Conservation (phyloP, 2,888 invertebrate genomes). For the Melipona beecheii region DNA sequence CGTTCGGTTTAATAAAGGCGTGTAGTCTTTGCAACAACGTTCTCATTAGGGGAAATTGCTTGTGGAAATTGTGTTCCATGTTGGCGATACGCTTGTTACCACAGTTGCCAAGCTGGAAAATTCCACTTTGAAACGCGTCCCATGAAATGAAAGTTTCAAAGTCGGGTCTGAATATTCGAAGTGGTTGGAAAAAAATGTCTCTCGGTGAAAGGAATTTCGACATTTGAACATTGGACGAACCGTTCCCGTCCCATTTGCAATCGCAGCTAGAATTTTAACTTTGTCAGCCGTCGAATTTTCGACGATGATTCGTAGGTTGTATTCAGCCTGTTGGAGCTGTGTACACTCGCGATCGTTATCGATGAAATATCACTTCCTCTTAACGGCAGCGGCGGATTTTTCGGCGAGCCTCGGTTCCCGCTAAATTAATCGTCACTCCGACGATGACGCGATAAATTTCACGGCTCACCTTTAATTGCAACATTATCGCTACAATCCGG, state of each 20-base stretch:
- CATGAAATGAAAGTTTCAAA: too few relatives aligned
- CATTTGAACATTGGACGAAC: too few relatives aligned
- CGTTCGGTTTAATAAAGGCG: conserved; percentile 3
- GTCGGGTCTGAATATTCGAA: too few relatives aligned
- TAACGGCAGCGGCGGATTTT: background rate
- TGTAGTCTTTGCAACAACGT: background rate
- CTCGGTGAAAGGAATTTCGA: too few relatives aligned
- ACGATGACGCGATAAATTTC: conserved; percentile 14
- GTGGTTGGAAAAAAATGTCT: too few relatives aligned
- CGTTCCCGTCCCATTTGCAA: too few relatives aligned
- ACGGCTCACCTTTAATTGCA: background rate
- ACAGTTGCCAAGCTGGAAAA: background rate
- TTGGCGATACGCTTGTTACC: background rate
- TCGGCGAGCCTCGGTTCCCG: conserved; percentile 15
- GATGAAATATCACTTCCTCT: conserved; percentile 26
- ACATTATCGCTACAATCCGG: background rate
- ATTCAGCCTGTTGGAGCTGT: background rate
- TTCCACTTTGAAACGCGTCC: too few relatives aligned
- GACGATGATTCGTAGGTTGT: background rate
- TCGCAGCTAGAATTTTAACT: background rate
- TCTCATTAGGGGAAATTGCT: background rate
- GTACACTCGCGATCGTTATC: conserved; percentile 10
- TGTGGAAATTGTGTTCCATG: background rate
- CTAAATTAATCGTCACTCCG: conserved; percentile 16
- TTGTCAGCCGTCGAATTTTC: background rate